Percentiles rank a stretch among this genome's conserved stretches.
Evolutionary conservation across 1,140 invertebrate genomes (phyloP).

Genomic region (Aphelenchoides besseyi): DNA sequence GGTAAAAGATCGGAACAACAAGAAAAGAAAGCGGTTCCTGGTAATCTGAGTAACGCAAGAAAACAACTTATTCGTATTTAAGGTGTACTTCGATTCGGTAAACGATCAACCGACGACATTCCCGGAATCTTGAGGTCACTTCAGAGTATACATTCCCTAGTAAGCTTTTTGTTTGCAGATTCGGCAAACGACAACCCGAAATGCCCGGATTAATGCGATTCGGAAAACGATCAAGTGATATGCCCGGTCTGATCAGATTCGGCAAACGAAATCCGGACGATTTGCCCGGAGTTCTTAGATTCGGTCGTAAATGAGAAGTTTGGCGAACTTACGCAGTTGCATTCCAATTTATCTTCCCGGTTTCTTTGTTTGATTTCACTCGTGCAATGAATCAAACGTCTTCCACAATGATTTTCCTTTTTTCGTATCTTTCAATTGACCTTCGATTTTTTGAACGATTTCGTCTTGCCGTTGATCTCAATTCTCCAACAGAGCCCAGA

Average conservation of each 20-base stretch:
- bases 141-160: too few relatives aligned
- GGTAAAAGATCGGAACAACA: background rate
- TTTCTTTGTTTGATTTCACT: background rate
- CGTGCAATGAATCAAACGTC: background rate
- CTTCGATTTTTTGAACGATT: background rate
- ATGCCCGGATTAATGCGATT: background rate
- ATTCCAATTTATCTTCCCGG: too few relatives aligned
- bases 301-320: conserved; percentile 7
- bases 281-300: background rate
- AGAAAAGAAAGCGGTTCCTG: too few relatives aligned
- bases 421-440: too few relatives aligned
- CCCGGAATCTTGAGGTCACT: too few relatives aligned
- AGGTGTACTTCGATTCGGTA: conserved; percentile 6
- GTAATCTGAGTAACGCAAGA: too few relatives aligned
- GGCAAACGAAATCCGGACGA: background rate
- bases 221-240: background rate
- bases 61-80: too few relatives aligned
- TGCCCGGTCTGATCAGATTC: background rate
- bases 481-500: background rate
- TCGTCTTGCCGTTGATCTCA: background rate
- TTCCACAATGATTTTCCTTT: too few relatives aligned
- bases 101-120: background rate
- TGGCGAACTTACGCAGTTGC: too few relatives aligned
- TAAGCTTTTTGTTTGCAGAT: too few relatives aligned
- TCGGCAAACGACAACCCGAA: background rate